Percentiles rank a stretch among this genome's conserved stretches.
Conservation (phyloP, 2,113 vertebrate genomes). For the Centropus unirufus region DNA sequence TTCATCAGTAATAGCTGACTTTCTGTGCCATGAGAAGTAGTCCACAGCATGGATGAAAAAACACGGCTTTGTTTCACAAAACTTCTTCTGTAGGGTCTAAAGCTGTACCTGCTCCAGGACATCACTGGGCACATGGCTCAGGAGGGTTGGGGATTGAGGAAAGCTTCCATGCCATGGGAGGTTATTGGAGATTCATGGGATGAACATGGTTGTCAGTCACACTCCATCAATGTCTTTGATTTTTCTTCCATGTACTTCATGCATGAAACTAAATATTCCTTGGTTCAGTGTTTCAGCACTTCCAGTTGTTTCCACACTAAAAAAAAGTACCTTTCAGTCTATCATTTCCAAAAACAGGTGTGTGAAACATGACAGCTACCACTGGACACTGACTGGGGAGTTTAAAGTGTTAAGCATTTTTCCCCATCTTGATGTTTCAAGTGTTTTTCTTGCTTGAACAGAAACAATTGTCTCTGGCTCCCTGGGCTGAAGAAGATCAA, state of each 20-base stretch:
- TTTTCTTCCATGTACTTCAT: neutral
- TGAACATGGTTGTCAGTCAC: neutral
- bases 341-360: neutral
- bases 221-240: neutral
- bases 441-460: neutral
- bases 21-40: neutral
- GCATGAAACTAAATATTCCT: neutral
- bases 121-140: neutral
- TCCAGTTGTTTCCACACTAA: neutral
- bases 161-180: neutral
- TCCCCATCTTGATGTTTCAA: neutral
- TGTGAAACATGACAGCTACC: neutral
- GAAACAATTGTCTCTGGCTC: neutral
- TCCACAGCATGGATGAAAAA: neutral
- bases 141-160: neutral
- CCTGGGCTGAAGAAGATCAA: slow-evolving; percentile 30
- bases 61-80: neutral
- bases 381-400: neutral
- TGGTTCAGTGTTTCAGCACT: neutral
- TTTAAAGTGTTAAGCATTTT: slow-evolving; percentile 6
- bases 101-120: neutral
- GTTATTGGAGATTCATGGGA: neutral
- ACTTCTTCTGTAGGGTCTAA: neutral
- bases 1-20: neutral
- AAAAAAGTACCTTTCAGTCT: neutral